phyloP scores from a whole-genome alignment of 2,113 vertebrate genomes.

The Eira barbara region DNA sequence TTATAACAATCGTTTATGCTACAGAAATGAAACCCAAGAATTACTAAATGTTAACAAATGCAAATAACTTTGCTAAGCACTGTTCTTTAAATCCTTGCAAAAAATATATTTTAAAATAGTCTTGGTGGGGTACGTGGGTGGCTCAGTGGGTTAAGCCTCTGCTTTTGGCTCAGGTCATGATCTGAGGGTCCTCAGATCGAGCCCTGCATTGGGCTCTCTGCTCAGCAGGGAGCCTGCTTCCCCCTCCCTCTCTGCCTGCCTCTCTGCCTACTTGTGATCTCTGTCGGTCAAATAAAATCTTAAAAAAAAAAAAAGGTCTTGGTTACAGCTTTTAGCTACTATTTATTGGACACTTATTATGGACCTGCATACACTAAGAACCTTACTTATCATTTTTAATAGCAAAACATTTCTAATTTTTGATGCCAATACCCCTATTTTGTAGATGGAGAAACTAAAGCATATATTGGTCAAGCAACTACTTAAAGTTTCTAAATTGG shows the following conservation, averaged over 20 bases:
- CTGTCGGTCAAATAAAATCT: no score
- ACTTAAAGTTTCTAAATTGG: neutral
- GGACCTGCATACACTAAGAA: neutral
- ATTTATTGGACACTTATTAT: neutral
- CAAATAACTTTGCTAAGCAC: neutral
- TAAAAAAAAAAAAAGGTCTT: no score
- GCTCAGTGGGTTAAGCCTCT: no score
- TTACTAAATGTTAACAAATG: conserved; percentile 8
- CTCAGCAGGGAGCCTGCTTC: no score
- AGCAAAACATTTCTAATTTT: neutral
- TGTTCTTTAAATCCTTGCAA: neutral
- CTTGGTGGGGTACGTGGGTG: no score
- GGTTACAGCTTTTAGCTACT: neutral
- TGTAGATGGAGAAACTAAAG: neutral
- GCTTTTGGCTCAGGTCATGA: no score
- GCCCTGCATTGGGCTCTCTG: no score
- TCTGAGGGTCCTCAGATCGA: no score
- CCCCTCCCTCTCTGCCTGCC: no score
- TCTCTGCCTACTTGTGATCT: no score
- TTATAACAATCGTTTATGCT: conserved; percentile 10
- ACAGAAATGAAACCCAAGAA: conserved; percentile 37
- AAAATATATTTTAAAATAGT: neutral
- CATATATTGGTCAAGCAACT: neutral
- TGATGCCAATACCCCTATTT: neutral
- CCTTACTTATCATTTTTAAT: neutral